These are phyloP conservation scores for Astatoreochromis straeleni DNA, from an alignment of 2,113 vertebrate species.

Conservation along the genomic window DNA sequence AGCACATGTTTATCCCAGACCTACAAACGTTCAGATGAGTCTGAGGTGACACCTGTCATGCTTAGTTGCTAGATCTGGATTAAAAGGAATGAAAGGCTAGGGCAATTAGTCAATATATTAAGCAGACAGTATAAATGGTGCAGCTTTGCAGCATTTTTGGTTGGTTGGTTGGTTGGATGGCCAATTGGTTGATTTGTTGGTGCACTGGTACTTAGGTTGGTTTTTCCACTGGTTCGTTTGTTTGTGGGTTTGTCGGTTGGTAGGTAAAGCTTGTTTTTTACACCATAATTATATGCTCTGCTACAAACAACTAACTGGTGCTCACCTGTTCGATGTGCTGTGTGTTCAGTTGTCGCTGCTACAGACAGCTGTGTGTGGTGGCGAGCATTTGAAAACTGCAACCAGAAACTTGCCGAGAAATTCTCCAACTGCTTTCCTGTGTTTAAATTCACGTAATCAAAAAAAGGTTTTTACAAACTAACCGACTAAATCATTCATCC, in stretches of 20 bases:
- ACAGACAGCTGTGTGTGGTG: not conserved
- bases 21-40: not conserved
- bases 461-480: not conserved
- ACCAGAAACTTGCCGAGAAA: not conserved
- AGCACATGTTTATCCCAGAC: not conserved
- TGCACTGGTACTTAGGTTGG: fast-evolving
- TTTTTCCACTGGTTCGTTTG: not conserved
- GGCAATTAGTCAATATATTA: fast-evolving
- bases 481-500: not conserved
- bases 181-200: fast-evolving
- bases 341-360: not conserved
- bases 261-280: not conserved
- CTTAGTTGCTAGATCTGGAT: not conserved
- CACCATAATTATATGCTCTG: not conserved
- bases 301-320: not conserved
- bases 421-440: not conserved
- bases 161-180: not conserved
- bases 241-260: fast-evolving
- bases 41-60: not conserved
- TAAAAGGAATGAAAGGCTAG: not conserved
- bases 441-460: not conserved
- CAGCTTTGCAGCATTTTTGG: not conserved
- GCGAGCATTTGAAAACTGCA: not conserved
- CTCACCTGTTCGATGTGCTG: not conserved
- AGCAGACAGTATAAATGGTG: not conserved